Base-by-base conservation (phyloP, 2,888 invertebrate genomes). In the Nycteola revayana region DNA sequence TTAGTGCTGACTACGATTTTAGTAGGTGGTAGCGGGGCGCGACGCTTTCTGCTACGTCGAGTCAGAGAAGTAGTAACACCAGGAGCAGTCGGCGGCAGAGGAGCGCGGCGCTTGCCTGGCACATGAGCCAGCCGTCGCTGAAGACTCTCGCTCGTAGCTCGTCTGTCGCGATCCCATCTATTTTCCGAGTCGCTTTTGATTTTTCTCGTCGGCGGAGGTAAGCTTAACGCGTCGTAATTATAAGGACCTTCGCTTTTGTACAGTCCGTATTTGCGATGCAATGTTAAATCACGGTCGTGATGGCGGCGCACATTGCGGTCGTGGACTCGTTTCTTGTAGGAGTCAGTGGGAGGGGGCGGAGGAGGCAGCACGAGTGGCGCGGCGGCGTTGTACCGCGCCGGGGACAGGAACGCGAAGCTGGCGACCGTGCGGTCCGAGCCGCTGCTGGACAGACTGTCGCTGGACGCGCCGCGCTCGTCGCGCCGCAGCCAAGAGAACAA, bases 401-500 rank as follows among this genome's bases (percentile, higher is more conserved):
- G 90, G 32, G 89, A 71, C 48, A 93, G 89, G 70, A 92, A 94
- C 9, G 93, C 92, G 66, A 95, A 94, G 63, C 94, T 94, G 23
- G 91, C 91, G 9, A 92, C 93, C 6, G 94, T 94, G 29, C 93
- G 92, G 36, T 92, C 93, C 55, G 94, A 94, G 63, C 93, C 92
- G 29, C 90, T 90, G 52, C 94, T 94, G 55, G 92, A 91, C 45
- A 93, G 82, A 68, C 93, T 93, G 17, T 80, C 84, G 52, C 59
- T 74, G 33, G 72, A 82, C 27, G 75, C 72, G 14, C 70, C 66
- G 35, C 84, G 72, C 43, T 90, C 89, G 49, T 85, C 85, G 45
- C 92, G 91, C 47, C 92, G 92, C 68, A 94, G 91, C 94, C 94
- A 94, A 78, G 91, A 92, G 66, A 94, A 90, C 66, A 94, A 86